phyloP scores from a whole-genome alignment of 2,888 invertebrate genomes.

The Drosophila mayaguana region DNA sequence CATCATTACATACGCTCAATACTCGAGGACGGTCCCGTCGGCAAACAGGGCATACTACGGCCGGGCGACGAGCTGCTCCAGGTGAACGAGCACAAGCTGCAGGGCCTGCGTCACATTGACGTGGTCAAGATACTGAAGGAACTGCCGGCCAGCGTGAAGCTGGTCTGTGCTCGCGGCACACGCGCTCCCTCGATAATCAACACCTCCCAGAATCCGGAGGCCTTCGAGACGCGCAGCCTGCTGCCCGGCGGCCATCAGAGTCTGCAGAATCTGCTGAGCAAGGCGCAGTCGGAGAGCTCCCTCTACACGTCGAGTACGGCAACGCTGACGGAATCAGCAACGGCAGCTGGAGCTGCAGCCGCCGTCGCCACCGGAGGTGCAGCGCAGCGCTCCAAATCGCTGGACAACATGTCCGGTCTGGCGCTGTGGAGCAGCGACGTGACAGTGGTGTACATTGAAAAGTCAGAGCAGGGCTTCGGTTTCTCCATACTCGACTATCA shows the following conservation, averaged over 20 bases:
- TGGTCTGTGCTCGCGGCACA: constrained; percentile 94
- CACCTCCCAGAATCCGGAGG: constrained; percentile 91
- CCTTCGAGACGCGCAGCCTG: constrained; percentile 92
- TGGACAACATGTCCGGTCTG: constrained; percentile 97
- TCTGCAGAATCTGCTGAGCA: constrained; percentile 92
- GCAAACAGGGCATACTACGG: constrained; percentile 93
- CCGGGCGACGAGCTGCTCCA: constrained; percentile 98
- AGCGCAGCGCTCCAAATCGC: constrained; percentile 91
- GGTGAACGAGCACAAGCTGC: constrained; percentile 96
- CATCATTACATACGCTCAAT: constrained; percentile 99
- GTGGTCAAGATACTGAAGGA: constrained; percentile 98
- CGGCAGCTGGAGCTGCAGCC: constrained; percentile 40
- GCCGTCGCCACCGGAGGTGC: constrained; percentile 54
- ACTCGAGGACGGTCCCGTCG: constrained; percentile 98
- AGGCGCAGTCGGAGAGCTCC: constrained; percentile 98
- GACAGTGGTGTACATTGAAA: constrained; percentile 95
- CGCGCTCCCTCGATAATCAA: constrained; percentile 89
- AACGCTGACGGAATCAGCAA: constrained; percentile 89
- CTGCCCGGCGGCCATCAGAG: constrained; percentile 95
- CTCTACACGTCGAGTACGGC: constrained; percentile 94
- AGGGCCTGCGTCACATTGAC: constrained; percentile 97
- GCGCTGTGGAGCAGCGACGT: constrained; percentile 99
- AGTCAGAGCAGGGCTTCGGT: constrained; percentile 98
- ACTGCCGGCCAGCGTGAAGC: constrained; percentile 94
- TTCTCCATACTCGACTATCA: constrained; percentile 99